A percentile compares a stretch with the other conserved stretches of the same genome.
phyloP scores from a whole-genome alignment of 2,888 invertebrate species.

The Melikaiella ostensackeni region DNA sequence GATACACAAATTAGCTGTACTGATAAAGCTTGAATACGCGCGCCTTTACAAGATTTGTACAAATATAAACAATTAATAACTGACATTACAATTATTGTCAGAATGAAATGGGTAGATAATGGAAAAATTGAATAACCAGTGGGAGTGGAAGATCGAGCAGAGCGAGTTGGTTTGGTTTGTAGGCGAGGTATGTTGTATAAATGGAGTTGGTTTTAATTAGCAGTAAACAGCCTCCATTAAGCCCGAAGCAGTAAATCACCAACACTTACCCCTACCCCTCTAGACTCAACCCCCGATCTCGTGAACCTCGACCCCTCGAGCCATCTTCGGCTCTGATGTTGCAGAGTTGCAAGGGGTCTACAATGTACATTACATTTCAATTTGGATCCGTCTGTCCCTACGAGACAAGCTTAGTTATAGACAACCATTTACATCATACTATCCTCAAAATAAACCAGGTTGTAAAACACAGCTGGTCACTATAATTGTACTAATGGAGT shows the following conservation, averaged over 20 bases:
- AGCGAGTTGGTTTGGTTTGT: background rate
- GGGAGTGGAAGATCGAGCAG: background rate
- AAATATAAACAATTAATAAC: background rate
- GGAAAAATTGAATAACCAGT: background rate
- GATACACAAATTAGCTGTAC: background rate
- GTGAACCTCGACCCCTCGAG: conserved; percentile 33
- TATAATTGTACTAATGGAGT: too few species aligned
- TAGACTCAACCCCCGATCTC: conserved; percentile 24
- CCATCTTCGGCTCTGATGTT: conserved; percentile 25
- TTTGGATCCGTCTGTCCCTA: conserved; percentile 31
- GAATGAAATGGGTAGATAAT: background rate
- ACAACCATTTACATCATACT: background rate
- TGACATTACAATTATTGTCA: background rate
- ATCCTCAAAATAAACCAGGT: background rate
- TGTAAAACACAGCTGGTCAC: too few species aligned
- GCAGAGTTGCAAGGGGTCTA: conserved; percentile 20
- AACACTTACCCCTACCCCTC: conserved; percentile 66
- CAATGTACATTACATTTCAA: conserved; percentile 38
- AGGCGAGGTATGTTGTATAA: conserved; percentile 57
- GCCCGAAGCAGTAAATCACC: conserved; percentile 73
- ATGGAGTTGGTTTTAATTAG: conserved; percentile 75
- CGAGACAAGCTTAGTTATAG: background rate
- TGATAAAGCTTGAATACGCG: background rate
- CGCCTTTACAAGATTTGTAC: background rate
- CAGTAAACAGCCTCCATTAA: conserved; percentile 76